Evolutionary conservation across 2,888 invertebrate genomes (phyloP), one percentile per base, ranked within the genome.

Genomic region (Galerucella pusilla): DNA sequence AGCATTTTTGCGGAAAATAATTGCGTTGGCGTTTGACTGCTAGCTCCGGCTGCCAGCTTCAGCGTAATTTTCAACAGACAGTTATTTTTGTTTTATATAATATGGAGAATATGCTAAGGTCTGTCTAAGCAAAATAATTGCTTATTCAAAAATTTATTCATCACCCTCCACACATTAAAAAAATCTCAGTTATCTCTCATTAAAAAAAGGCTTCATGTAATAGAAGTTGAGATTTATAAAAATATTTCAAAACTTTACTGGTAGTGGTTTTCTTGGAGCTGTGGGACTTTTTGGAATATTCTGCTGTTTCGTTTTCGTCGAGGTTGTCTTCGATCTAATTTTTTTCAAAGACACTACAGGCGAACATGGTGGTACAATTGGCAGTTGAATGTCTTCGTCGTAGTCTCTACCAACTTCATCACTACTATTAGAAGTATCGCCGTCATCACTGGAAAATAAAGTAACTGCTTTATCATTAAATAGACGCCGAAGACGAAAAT

Each of bases 371-470:
- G 94, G 94, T 16, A 92, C 93, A 25, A 88, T 87, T 77, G 75
- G 88, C 52, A 78, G 61, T 88, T 61, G 86, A 85, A 80, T 86
- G 83, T 81, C 80, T 49, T 80, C 81, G 25, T 80, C 80, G 28
- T 83, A 81, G 42, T 83, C 83, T 10, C 81, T 74, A 7, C 83
- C 84, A 12, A 81, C 83, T 80, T 92, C 93, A 78, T 93, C 93
- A 6, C 92, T 92, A 82, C 92, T 80, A 84, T 93, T 93, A 60
- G 93, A 93, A 7, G 93, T 93, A 81, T 94, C 94, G 6, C 94
- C 95, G 88, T 94, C 95, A 82, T 95, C 95, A 87, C 95, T 95
- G 84, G 71, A 84, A 86, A 49, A 49, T 25, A 67, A 67, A 52
- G 28, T 14, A 14, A 25, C 9, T 25, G 35, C 16, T 25, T 59